Conservation (phyloP, 2,797 vertebrate genomes). For the Apogon hyalosoma region DNA sequence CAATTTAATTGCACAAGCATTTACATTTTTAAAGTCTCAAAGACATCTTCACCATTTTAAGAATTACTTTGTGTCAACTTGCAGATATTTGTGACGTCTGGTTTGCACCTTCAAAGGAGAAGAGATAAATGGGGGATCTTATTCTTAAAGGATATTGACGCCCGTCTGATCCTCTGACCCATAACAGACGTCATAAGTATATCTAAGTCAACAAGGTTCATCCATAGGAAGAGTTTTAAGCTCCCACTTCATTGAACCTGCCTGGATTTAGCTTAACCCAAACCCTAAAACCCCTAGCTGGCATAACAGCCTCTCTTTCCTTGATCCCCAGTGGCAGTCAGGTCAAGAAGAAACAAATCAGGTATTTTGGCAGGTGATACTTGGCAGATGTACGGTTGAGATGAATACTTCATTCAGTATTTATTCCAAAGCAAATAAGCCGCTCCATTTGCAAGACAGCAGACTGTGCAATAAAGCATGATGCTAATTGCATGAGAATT, state of each 20-base stretch:
- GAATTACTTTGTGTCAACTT: slow-evolving; percentile 1
- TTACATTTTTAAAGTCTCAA: background rate
- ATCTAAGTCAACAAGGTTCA: slow-evolving; percentile 40
- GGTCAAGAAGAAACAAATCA: slow-evolving; percentile 43
- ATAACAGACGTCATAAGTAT: slow-evolving; percentile 59
- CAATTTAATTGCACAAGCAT: background rate
- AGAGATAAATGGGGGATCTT: slow-evolving; percentile 26
- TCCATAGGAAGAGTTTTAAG: slow-evolving; percentile 48
- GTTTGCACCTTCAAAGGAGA: slow-evolving; percentile 25
- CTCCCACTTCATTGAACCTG: slow-evolving; percentile 29
- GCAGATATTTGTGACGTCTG: slow-evolving; percentile 21
- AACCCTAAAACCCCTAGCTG: slow-evolving; percentile 56
- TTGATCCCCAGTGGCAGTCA: slow-evolving; percentile 23
- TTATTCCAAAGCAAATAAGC: background rate
- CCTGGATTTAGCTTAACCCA: slow-evolving; percentile 54
- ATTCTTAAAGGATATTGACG: slow-evolving; percentile 30
- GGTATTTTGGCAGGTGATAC: background rate
- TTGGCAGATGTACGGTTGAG: background rate
- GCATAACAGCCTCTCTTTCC: slow-evolving; percentile 11
- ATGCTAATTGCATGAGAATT: background rate
- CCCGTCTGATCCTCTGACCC: slow-evolving; percentile 49
- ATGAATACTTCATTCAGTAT: background rate
- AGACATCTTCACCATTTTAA: slow-evolving; percentile 8
- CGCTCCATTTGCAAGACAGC: background rate
- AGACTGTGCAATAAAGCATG: background rate